Percentiles rank a stretch among this genome's conserved stretches.
Evolutionary conservation across 2,797 vertebrate species (phyloP).

Genomic region (Pangasius macronema): DNA sequence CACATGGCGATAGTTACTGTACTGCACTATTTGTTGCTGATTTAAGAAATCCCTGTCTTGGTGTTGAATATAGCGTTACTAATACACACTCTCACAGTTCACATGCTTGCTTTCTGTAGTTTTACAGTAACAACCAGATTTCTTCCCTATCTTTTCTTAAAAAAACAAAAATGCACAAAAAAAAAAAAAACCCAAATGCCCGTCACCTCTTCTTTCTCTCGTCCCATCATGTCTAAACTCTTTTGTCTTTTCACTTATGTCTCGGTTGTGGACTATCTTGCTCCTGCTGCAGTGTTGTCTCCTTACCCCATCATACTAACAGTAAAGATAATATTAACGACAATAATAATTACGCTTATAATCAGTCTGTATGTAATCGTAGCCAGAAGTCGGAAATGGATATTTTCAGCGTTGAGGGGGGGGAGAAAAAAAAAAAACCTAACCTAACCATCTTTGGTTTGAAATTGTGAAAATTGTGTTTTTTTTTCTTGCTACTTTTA

Average conservation of each 20-base stretch:
- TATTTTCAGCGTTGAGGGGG: conserved; percentile 60
- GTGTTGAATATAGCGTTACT: conserved; percentile 40
- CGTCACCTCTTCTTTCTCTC: conserved; percentile 46
- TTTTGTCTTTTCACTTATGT: conserved; percentile 59
- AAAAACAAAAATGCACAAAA: neutral
- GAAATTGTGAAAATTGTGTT: conserved; percentile 64
- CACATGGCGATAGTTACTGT: conserved; percentile 30
- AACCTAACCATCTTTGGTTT: conserved; percentile 67
- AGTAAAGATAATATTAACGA: conserved; percentile 79
- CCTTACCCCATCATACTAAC: conserved; percentile 72
- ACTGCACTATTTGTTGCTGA: conserved; percentile 18
- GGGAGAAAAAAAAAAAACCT: conserved; percentile 50
- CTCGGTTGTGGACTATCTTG: conserved; percentile 46
- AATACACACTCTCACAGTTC: conserved; percentile 32
- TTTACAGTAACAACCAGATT: conserved; percentile 3
- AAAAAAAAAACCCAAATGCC: neutral
- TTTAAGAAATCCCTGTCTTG: conserved; percentile 21
- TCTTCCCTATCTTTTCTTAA: conserved; percentile 1
- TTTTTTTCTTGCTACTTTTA: conserved; percentile 33
- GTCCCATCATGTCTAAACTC: conserved; percentile 70
- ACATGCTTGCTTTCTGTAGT: conserved; percentile 37
- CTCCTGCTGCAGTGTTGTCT: conserved; percentile 47
- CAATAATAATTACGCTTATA: conserved; percentile 79
- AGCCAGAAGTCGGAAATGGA: conserved; percentile 75
- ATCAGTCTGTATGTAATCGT: conserved; percentile 81